A percentile compares a stretch with the other conserved stretches of the same genome.
phyloP scores from a whole-genome alignment of 2,888 invertebrate species.

The Ommatoiulus sabulosus region DNA sequence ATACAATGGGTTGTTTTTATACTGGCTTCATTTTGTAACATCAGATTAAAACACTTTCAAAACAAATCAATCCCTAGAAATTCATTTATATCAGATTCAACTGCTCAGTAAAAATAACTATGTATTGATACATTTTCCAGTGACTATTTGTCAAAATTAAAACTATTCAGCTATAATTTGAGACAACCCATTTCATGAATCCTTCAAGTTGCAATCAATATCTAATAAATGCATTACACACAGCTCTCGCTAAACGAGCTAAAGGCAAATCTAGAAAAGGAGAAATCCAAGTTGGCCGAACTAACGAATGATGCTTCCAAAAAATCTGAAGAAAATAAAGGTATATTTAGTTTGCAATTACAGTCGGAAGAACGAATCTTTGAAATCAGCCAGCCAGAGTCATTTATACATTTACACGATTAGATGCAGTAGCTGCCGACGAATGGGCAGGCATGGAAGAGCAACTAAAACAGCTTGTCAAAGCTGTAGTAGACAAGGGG shows the following conservation, averaged over 20 bases:
- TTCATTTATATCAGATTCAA: no score
- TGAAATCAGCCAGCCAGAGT: not conserved
- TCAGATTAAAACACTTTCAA: no score
- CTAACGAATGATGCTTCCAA: conserved; percentile 67
- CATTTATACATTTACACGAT: not conserved
- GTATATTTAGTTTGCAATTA: not conserved
- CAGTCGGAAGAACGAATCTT: not conserved
- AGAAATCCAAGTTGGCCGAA: conserved; percentile 75
- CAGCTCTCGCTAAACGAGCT: conserved; percentile 72
- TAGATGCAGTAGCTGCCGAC: not conserved
- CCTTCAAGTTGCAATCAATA: no score
- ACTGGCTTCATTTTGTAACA: no score
- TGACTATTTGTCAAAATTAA: not conserved
- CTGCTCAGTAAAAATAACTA: no score
- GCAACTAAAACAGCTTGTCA: not conserved
- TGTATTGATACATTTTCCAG: not conserved
- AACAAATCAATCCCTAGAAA: no score
- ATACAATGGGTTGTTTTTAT: no score
- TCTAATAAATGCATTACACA: not conserved
- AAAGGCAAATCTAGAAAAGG: conserved; percentile 73
- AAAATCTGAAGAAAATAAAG: not conserved
- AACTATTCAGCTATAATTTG: no score
- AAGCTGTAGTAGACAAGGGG: not conserved
- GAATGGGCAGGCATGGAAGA: conserved; percentile 45
- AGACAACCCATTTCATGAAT: no score